A percentile compares a stretch with the other conserved stretches of the same genome.
Evolutionary conservation across 2,797 vertebrate species (phyloP).

Genomic region (Arnoldichthys spilopterus): DNA sequence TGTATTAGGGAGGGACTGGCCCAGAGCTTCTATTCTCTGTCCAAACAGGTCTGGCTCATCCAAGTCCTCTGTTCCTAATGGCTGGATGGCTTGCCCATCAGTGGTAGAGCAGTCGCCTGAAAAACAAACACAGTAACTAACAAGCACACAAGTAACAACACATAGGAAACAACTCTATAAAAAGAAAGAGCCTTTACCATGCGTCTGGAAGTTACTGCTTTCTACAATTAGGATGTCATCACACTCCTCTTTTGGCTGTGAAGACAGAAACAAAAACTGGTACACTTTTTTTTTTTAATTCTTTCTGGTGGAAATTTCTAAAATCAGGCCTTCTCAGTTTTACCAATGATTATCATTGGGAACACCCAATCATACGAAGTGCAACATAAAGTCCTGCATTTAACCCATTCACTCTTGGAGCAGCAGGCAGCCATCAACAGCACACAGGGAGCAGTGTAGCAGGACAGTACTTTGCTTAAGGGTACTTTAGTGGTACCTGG

Average conservation of each 20-base stretch:
- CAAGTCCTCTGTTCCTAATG: slow-evolving; percentile 1
- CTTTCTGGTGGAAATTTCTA: too few relatives aligned
- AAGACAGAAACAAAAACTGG: background rate
- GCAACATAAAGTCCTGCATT: too few relatives aligned
- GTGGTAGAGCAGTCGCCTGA: background rate
- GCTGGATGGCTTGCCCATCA: slow-evolving; percentile 3
- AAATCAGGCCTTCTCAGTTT: too few relatives aligned
- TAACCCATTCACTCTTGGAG: too few relatives aligned
- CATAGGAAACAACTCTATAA: background rate
- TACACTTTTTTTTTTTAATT: too few relatives aligned
- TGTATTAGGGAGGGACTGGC: background rate
- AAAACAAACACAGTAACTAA: background rate
- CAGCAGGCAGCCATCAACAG: too few relatives aligned
- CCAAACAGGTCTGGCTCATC: slow-evolving; percentile 12
- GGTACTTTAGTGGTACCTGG: too few relatives aligned
- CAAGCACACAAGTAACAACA: background rate
- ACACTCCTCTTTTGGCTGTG: slow-evolving; percentile 32
- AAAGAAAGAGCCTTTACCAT: background rate
- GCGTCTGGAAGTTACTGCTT: background rate
- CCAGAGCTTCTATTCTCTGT: slow-evolving; percentile 1
- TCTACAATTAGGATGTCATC: slow-evolving; percentile 22
- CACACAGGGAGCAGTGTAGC: too few relatives aligned
- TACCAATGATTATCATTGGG: too few relatives aligned
- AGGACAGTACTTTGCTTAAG: too few relatives aligned
- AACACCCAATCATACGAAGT: too few relatives aligned